phyloP scores from a whole-genome alignment of 1,140 invertebrate genomes.

The Popillia japonica region DNA sequence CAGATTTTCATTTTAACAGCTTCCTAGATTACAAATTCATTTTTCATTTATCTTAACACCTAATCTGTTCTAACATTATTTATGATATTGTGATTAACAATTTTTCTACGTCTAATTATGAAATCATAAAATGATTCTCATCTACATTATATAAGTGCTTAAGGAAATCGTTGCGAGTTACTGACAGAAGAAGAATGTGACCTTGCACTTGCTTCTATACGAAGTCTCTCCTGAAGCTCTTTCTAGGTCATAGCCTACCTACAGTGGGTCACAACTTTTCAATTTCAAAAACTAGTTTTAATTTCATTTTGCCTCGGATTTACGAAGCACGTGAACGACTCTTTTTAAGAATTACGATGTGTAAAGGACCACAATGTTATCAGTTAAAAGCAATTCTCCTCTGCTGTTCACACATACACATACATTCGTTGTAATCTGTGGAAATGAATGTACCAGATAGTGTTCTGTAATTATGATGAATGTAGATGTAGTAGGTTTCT shows the following conservation, averaged over 20 bases:
- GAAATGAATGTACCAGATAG: background rate
- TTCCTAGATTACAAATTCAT: too few species aligned
- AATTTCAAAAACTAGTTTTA: slow-evolving; percentile 42
- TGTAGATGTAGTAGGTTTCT: slow-evolving; percentile 7
- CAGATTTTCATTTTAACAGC: too few species aligned
- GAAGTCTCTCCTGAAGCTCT: slow-evolving; percentile 10
- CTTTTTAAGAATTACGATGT: background rate
- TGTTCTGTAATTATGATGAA: background rate
- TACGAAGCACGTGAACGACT: background rate
- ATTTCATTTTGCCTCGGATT: slow-evolving; percentile 33
- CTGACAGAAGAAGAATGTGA: slow-evolving; percentile 35
- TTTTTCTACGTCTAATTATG: background rate
- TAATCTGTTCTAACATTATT: too few species aligned
- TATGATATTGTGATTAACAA: too few species aligned
- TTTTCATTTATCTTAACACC: too few species aligned
- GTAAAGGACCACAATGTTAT: background rate
- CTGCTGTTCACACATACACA: slow-evolving; percentile 9
- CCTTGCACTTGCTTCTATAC: slow-evolving; percentile 29
- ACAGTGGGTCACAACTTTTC: slow-evolving; percentile 38
- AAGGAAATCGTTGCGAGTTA: background rate
- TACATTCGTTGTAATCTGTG: background rate
- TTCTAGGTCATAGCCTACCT: slow-evolving; percentile 36
- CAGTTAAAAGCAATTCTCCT: background rate
- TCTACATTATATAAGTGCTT: slow-evolving; percentile 21
- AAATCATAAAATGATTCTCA: slow-evolving; percentile 1